These are phyloP conservation scores for Motacilla alba DNA, from an alignment of 2,113 vertebrate genomes.

Conservation along the genomic window DNA sequence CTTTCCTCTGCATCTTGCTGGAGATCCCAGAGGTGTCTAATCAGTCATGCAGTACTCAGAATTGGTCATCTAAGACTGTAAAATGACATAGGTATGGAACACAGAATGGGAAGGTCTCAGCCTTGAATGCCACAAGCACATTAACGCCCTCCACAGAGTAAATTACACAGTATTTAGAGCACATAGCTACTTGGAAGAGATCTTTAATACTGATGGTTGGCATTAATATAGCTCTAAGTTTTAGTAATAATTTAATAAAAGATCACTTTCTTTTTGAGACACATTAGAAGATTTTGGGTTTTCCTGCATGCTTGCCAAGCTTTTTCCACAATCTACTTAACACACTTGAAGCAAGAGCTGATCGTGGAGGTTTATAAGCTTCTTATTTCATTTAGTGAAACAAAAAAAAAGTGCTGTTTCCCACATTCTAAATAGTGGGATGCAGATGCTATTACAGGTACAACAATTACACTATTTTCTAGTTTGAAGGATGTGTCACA, in stretches of 20 bases:
- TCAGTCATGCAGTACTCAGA: background rate
- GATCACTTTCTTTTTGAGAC: conserved; percentile 1
- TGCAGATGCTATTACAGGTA: background rate
- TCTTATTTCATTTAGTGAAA: background rate
- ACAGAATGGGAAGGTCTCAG: background rate
- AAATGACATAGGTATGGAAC: background rate
- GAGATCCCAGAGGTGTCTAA: background rate
- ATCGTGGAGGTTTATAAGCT: background rate
- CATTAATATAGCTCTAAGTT: background rate
- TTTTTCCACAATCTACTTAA: background rate
- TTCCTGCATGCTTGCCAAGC: background rate
- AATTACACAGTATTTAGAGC: background rate
- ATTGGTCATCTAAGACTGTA: background rate
- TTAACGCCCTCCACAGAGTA: background rate
- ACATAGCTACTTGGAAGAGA: fast-evolving
- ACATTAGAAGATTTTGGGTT: background rate
- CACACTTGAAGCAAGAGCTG: background rate
- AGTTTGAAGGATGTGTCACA: background rate
- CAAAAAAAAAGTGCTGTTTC: background rate
- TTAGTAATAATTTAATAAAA: background rate
- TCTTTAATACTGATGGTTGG: background rate
- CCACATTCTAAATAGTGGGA: background rate
- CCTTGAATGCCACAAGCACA: background rate
- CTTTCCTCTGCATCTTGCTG: background rate
- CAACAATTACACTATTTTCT: background rate